These are phyloP conservation scores for Scaptomyza pallida DNA, from an alignment of 1,140 invertebrate genomes.

Conservation along the genomic window DNA sequence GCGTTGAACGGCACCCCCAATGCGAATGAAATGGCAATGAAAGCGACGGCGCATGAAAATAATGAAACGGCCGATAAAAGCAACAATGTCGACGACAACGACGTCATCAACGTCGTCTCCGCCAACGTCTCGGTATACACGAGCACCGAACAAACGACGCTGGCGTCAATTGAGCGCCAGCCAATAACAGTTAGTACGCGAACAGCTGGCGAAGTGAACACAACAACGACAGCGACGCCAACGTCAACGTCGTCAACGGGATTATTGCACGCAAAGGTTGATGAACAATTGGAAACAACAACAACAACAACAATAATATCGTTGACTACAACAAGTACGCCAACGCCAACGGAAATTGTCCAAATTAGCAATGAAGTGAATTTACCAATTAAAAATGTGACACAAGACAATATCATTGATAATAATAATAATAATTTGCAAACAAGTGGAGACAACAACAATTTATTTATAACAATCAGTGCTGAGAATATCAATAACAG, in stretches of 20 bases:
- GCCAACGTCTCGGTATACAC: constrained; percentile 19
- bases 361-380: constrained; percentile 83
- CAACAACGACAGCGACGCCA: constrained; percentile 30
- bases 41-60: constrained; percentile 45
- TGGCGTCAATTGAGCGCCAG: constrained; percentile 35
- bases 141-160: constrained; percentile 40
- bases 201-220: constrained; percentile 67
- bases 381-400: constrained; percentile 63
- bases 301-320: constrained; percentile 17
- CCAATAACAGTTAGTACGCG: constrained; percentile 64
- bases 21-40: constrained; percentile 59
- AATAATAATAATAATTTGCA: constrained; percentile 25
- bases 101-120: constrained; percentile 46
- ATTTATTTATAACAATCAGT: constrained; percentile 25
- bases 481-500: constrained; percentile 23
- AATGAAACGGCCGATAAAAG: constrained; percentile 43
- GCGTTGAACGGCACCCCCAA: constrained; percentile 41
- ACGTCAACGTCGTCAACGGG: constrained; percentile 26
- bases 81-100: constrained; percentile 43
- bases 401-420: constrained; percentile 25
- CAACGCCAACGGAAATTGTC: constrained; percentile 64
- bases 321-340: constrained; percentile 39
- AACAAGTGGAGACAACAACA: constrained; percentile 36
- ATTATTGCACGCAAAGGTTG: constrained; percentile 26
- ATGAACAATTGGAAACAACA: constrained; percentile 36